phyloP scores from a whole-genome alignment of 2,888 invertebrate genomes.

The Gymnocheta viridis region DNA sequence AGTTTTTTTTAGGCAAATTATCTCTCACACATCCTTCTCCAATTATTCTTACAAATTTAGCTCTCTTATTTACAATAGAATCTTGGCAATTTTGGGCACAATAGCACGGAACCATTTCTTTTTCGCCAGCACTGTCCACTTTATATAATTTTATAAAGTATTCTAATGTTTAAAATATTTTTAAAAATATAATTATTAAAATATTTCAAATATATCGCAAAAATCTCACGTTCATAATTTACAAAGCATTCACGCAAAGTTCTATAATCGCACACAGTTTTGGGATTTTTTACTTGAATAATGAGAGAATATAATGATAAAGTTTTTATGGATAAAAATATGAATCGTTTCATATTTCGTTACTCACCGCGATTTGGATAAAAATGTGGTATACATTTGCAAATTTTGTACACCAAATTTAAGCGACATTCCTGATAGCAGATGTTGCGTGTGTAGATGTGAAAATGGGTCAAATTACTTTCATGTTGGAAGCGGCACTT shows the following conservation, averaged over 20 bases:
- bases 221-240: constrained; percentile 72
- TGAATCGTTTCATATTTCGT: background rate
- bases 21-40: background rate
- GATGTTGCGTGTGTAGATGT: constrained; percentile 79
- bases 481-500: constrained; percentile 80
- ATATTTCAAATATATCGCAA: background rate
- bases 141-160: constrained; percentile 59
- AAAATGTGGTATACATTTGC: constrained; percentile 82
- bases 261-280: constrained; percentile 78
- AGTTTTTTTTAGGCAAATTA: background rate
- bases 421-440: constrained; percentile 81
- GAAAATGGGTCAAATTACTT: constrained; percentile 80
- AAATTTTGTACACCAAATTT: constrained; percentile 77
- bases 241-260: constrained; percentile 76
- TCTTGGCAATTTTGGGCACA: constrained; percentile 67
- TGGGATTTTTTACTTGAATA: constrained; percentile 75
- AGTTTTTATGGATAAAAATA: background rate
- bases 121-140: constrained; percentile 20
- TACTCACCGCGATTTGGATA: constrained; percentile 80
- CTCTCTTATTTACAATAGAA: constrained; percentile 55
- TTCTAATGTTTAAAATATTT: background rate
- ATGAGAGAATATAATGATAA: background rate
- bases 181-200: background rate
- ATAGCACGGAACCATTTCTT: constrained; percentile 44
- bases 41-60: constrained; percentile 49